These are phyloP conservation scores for Eupithecia insigniata DNA, from an alignment of 2,888 invertebrate genomes.

Conservation along the genomic window DNA sequence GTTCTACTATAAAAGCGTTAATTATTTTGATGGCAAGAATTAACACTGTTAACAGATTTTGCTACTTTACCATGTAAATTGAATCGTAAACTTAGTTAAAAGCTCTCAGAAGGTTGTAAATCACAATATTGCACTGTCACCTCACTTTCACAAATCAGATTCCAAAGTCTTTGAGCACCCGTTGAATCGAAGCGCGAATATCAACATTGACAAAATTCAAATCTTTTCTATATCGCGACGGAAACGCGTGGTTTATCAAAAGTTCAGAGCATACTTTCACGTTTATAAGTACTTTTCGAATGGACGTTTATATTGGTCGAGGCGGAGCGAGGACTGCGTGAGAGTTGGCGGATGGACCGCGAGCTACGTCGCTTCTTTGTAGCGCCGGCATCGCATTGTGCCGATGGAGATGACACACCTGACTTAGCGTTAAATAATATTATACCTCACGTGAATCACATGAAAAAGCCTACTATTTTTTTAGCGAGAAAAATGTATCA, in stretches of 20 bases:
- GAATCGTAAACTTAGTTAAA: constrained; percentile 14
- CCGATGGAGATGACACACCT: constrained; percentile 61
- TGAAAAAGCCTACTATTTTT: constrained; percentile 18
- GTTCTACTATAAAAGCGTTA: constrained; percentile 8
- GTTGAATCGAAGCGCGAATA: constrained; percentile 8
- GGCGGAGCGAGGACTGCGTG: constrained; percentile 73
- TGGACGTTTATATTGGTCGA: constrained; percentile 77
- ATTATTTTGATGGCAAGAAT: constrained; percentile 12
- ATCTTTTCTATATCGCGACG: constrained; percentile 24
- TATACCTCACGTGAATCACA: constrained; percentile 25
- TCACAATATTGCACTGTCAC: constrained; percentile 32
- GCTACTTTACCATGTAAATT: constrained; percentile 44
- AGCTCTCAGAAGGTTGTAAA: background rate
- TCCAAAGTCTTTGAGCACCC: constrained; percentile 18
- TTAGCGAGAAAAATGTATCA: constrained; percentile 18
- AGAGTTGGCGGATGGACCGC: constrained; percentile 65
- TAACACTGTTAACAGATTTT: constrained; percentile 20
- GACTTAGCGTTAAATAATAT: constrained; percentile 47
- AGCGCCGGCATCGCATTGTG: constrained; percentile 59
- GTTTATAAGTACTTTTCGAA: constrained; percentile 65
- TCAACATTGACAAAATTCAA: constrained; percentile 23
- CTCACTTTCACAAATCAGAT: constrained; percentile 33
- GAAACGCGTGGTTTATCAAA: constrained; percentile 46
- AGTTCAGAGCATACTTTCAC: constrained; percentile 62
- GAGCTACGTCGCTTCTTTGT: constrained; percentile 48